These are phyloP conservation scores for Zhuqinia jingwanae DNA, from an alignment of 2,888 invertebrate genomes.

Conservation along the genomic window DNA sequence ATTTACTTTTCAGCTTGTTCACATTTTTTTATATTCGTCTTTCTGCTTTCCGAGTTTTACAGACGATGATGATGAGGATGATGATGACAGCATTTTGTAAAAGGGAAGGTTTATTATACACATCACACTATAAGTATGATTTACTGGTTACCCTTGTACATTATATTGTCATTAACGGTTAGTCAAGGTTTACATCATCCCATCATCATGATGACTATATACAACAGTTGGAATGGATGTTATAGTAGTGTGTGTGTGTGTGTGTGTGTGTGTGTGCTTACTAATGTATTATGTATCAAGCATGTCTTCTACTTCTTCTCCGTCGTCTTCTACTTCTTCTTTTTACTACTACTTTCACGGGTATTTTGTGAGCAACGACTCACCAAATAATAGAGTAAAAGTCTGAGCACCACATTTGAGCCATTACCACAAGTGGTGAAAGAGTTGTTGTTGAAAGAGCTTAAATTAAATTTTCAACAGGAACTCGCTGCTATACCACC, in stretches of 20 bases:
- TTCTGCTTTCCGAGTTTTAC: no score
- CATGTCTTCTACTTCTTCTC: background rate
- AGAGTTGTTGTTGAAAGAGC: slow-evolving; percentile 45
- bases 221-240: no score
- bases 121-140: no score
- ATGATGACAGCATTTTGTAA: background rate
- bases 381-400: background rate
- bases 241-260: no score
- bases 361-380: no score
- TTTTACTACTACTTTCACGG: no score
- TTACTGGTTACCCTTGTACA: background rate
- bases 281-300: slow-evolving; percentile 19
- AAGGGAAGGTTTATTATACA: no score
- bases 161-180: slow-evolving; percentile 29
- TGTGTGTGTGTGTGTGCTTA: no score
- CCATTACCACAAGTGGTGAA: slow-evolving; percentile 59
- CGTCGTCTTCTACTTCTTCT: no score
- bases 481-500: slow-evolving; percentile 9
- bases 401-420: slow-evolving; percentile 51
- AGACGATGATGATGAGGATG: no score
- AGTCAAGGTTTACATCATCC: slow-evolving; percentile 19
- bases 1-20: slow-evolving; percentile 19
- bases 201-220: background rate
- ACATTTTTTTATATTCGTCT: slow-evolving; percentile 12
- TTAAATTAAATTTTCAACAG: slow-evolving; percentile 68